phyloP scores from a whole-genome alignment of 2,888 invertebrate genomes.

The Sarcophaga carnaria region DNA sequence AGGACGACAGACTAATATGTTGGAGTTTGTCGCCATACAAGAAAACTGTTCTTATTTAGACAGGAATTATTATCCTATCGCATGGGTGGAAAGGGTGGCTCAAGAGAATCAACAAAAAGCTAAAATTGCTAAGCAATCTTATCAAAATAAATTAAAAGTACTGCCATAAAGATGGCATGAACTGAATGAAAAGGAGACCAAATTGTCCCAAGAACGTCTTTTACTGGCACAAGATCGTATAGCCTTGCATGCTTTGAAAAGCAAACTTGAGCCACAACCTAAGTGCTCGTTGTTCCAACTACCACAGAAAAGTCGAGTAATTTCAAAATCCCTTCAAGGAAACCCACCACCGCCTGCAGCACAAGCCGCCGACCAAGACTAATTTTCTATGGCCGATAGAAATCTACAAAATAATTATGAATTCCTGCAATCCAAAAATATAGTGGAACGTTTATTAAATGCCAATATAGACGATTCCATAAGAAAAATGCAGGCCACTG shows the following conservation, averaged over 20 bases:
- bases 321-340: constrained; percentile 72
- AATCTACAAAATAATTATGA: constrained; percentile 14
- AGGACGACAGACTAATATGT: constrained; percentile 78
- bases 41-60: constrained; percentile 80
- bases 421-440: constrained; percentile 66
- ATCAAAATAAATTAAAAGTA: constrained; percentile 77
- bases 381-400: too few relatives aligned
- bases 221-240: constrained; percentile 79
- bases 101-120: constrained; percentile 75
- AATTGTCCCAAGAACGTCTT: constrained; percentile 79
- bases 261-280: constrained; percentile 74
- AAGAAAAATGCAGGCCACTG: constrained; percentile 74
- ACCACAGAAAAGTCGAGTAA: constrained; percentile 76
- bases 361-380: background rate
- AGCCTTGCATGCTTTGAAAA: constrained; percentile 76
- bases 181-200: constrained; percentile 78
- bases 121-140: constrained; percentile 76
- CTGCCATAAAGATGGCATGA: constrained; percentile 77
- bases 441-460: constrained; percentile 78
- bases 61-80: constrained; percentile 76
- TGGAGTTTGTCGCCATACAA: constrained; percentile 79
- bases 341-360: constrained; percentile 18
- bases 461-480: constrained; percentile 78
- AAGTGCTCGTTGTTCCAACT: constrained; percentile 80
- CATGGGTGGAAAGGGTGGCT: constrained; percentile 75